phyloP scores from a whole-genome alignment of 2,888 invertebrate genomes.

The Herminia tarsipennalis region DNA sequence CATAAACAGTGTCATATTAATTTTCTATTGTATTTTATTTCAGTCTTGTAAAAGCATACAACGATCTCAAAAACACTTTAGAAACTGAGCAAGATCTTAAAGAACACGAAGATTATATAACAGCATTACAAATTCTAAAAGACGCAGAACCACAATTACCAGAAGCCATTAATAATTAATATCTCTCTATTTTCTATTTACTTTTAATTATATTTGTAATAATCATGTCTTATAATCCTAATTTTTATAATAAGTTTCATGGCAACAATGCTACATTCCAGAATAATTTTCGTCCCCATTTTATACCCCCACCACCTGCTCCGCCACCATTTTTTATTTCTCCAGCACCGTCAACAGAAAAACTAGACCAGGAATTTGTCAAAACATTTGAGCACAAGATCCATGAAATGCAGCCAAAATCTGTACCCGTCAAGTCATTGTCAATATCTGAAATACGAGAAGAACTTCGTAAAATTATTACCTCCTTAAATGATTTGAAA shows the following conservation, averaged over 20 bases:
- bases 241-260: conserved; percentile 67
- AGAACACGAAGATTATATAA: conserved; percentile 88
- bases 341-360: conserved; percentile 10
- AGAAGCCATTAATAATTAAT: conserved; percentile 57
- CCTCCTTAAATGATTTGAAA: conserved; percentile 53
- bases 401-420: conserved; percentile 8
- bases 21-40: conserved; percentile 41
- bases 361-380: conserved; percentile 59
- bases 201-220: conserved; percentile 51
- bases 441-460: conserved; percentile 56
- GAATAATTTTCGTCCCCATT: conserved; percentile 37
- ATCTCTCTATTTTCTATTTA: conserved; percentile 47
- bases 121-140: conserved; percentile 88
- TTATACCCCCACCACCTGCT: conserved; percentile 54
- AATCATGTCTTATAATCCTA: conserved; percentile 78
- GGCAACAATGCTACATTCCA: conserved; percentile 75
- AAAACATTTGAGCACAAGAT: conserved; percentile 53
- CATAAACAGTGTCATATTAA: no score
- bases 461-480: conserved; percentile 50
- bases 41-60: conserved; percentile 89
- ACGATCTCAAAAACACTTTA: conserved; percentile 90
- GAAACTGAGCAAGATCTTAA: conserved; percentile 92
- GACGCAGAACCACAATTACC: conserved; percentile 88
- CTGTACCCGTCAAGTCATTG: conserved; percentile 17
- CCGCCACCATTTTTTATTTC: conserved; percentile 41